These are phyloP conservation scores for Cephalotes varians DNA, from an alignment of 2,888 invertebrate species.

Conservation along the genomic window DNA sequence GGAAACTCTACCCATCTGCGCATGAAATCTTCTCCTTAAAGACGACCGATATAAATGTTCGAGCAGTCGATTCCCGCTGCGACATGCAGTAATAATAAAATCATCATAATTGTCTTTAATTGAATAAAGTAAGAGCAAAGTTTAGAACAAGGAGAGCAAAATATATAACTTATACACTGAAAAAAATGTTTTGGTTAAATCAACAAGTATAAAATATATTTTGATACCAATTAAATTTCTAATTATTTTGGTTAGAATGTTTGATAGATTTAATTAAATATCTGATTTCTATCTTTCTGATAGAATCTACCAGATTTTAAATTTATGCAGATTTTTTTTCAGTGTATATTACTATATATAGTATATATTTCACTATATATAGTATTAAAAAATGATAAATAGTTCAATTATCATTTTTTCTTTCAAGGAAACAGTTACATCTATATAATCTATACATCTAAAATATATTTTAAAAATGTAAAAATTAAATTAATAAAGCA, in stretches of 20 bases:
- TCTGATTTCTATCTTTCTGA: too few species aligned
- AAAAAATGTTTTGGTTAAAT: too few species aligned
- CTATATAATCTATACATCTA: too few species aligned
- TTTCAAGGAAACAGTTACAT: not conserved
- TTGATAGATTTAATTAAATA: too few species aligned
- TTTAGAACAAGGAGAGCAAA: not conserved
- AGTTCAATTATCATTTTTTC: not conserved
- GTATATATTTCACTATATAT: not conserved
- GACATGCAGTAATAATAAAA: constrained; percentile 20
- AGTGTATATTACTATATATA: too few species aligned
- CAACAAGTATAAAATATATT: too few species aligned
- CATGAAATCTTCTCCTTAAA: constrained; percentile 44
- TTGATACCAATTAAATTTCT: too few species aligned
- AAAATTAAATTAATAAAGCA: constrained; percentile 9
- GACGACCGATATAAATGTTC: constrained; percentile 63
- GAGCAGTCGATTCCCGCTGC: constrained; percentile 56
- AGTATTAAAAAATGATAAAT: too few species aligned
- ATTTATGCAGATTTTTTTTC: too few species aligned
- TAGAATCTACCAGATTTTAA: too few species aligned
- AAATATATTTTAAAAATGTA: not conserved
- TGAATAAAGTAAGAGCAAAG: not conserved
- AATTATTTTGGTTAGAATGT: too few species aligned
- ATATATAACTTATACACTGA: not conserved
- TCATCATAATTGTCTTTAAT: not conserved
- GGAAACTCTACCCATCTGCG: constrained; percentile 57